Percentiles rank a stretch among this genome's conserved stretches.
phyloP scores from a whole-genome alignment of 1,140 invertebrate species.

The Galleria mellonella region DNA sequence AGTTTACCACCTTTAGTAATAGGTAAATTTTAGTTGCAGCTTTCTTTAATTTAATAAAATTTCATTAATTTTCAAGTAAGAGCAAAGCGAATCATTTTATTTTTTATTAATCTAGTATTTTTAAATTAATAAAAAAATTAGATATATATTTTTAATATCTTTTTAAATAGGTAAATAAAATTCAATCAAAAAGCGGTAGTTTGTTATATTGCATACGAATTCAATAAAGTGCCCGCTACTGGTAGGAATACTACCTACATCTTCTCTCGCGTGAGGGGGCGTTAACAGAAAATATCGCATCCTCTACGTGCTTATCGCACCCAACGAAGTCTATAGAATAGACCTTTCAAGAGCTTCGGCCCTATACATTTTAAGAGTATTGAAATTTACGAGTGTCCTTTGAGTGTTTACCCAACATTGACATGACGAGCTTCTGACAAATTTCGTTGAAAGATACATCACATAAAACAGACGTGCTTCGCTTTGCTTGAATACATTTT shows the following conservation, averaged over 20 bases:
- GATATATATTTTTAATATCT: no score
- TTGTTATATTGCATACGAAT: slow-evolving; percentile 28
- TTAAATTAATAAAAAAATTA: no score
- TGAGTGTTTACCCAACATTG: slow-evolving; percentile 20
- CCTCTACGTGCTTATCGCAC: slow-evolving; percentile 48
- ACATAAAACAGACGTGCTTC: slow-evolving; percentile 6
- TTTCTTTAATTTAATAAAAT: no score
- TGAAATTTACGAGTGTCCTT: slow-evolving; percentile 52
- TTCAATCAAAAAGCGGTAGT: neutral
- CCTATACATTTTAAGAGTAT: slow-evolving; percentile 50
- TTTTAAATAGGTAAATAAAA: no score
- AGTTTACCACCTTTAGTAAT: no score
- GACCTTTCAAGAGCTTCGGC: slow-evolving; percentile 38
- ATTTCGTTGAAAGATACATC: slow-evolving; percentile 6
- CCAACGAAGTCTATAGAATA: slow-evolving; percentile 34
- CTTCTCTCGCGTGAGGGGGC: slow-evolving; percentile 14
- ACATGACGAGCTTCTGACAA: slow-evolving; percentile 18
- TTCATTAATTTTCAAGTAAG: no score
- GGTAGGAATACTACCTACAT: slow-evolving; percentile 15
- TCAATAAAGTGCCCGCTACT: slow-evolving; percentile 25
- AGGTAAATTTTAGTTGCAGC: no score
- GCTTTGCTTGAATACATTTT: slow-evolving; percentile 7
- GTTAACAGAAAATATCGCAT: slow-evolving; percentile 40
- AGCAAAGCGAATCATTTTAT: no score
- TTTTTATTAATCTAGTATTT: no score